Evolutionary conservation across 1,140 invertebrate species (phyloP), one percentile per base, ranked within the genome.

Genomic region (Monomorium pharaonis): DNA sequence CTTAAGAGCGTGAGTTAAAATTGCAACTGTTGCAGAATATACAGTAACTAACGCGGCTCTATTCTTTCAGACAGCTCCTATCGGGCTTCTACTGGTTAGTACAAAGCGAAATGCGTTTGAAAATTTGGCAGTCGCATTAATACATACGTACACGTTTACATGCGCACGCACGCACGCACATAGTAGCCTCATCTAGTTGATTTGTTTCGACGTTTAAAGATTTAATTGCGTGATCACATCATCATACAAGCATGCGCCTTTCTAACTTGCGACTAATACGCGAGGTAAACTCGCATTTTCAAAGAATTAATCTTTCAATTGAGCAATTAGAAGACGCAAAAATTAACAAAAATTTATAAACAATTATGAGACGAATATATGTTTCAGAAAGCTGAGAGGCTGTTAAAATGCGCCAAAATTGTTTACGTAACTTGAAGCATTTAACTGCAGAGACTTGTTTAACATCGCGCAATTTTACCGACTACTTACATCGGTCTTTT

Each of bases 21-120:
- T 74, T 51, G 78, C 37, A 83, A 72, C 6, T 83, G 37, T 83
- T 83, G 78, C 67, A 83, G 27, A 51, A 10, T 76, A 87, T 60
- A 80, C 69, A 80, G 84, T 83, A 90, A 94, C 92, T 94, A 94
- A 94, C 92, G 90, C 91, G 90, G 92, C 70, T 95, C 91, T 95
- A 93, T 95, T 95, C 92, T 96, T 96, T 94, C 96, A 97, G 96
- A 96, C 96, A 95, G 96, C 96, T 95, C 96, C 96, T 94, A 96
- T 97, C 94, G 96, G 96, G 96, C 95, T 97, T 94, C 95, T 97
- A 95, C 96, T 97, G 96, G 96, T 97, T 97, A 97, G 95, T 96
- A 95, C 92, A 92, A 90, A 84, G 76, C 89, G 86, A 83, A 83
- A 87, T 90, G 69, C 70, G 86, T 90, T 90, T 88, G 63, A 30